These are phyloP conservation scores for Triplophysa dalaica DNA, from an alignment of 2,113 vertebrate species.

Conservation along the genomic window DNA sequence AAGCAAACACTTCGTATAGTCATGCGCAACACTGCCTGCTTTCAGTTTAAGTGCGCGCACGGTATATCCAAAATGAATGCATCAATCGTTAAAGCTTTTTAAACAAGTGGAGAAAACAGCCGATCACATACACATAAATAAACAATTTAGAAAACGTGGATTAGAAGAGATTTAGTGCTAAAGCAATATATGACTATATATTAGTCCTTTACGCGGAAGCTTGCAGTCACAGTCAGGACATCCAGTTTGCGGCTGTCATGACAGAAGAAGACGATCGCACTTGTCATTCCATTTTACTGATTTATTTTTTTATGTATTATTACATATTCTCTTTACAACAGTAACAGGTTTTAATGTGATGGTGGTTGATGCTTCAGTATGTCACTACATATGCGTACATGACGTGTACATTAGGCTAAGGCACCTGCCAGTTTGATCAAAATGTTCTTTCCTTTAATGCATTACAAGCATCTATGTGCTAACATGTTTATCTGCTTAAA, in stretches of 20 bases:
- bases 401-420: background rate
- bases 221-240: background rate
- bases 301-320: background rate
- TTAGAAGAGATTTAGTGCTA: background rate
- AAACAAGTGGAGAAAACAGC: background rate
- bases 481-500: too few species aligned
- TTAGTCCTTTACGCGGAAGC: background rate
- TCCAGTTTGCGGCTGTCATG: background rate
- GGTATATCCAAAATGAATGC: background rate
- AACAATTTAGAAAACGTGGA: background rate
- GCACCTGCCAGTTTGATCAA: background rate
- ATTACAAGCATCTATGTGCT: background rate
- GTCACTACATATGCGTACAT: background rate
- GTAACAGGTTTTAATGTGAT: background rate
- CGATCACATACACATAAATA: background rate
- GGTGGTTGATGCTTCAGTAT: background rate
- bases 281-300: background rate
- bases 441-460: background rate
- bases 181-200: background rate
- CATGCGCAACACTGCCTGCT: conserved; percentile 15
- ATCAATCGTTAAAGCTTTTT: background rate
- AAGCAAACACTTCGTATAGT: background rate
- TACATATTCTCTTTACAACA: background rate
- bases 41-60: background rate
- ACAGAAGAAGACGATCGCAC: conserved; percentile 2